Evolutionary conservation across 1,140 invertebrate species (phyloP), one percentile per base, ranked within the genome.

Genomic region (Brachionus calyciflorus): DNA sequence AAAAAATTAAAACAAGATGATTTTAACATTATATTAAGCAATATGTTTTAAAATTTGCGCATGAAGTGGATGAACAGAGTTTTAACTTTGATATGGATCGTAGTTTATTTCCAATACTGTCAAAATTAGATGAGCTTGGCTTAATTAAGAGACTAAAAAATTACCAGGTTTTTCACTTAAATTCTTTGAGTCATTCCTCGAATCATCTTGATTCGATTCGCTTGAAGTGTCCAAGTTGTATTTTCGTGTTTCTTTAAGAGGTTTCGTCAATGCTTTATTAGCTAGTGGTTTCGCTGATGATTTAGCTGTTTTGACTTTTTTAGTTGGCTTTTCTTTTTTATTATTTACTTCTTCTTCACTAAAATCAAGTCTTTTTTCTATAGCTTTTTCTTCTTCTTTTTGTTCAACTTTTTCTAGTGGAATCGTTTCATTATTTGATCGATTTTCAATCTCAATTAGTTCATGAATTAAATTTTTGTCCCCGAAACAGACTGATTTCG

Each of bases 391-490:
- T 40, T 19, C 4, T 19, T 37, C 21, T 65, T 41, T 6, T 24
- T 17, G 1, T 65, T 65, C 60, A 7, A 44, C 17, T 12, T 24
- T 65, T 9, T 6, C 21, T 17, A 44, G 19, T 14, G 9, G 14
- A 24, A n/a, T n/a, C n/a, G 57, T 6, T n/a, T 63, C n/a, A 19
- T 41, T 24, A 7, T 37, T 10, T 4, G 60, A 44, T 14, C 60
- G 55, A 60, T 60, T 60, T 37, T 60, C 55, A 33, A 60, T 65
- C 19, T 65, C 60, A 65, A 41, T 44, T 28, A 65, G 12, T 44
- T 65, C 60, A 26, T 65, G 40, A n/a, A 65, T 65, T n/a, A 44
- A 44, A 26, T 65, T 65, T 65, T 28, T 44, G 41, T 65, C 60
- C 21, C 60, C 60, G 17, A 65, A 65, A 19, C 60, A 65, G 2